A percentile compares a stretch with the other conserved stretches of the same genome.
These are phyloP conservation scores for Sebastes vulpes DNA, from an alignment of 2,797 vertebrate genomes.

Conservation along the genomic window DNA sequence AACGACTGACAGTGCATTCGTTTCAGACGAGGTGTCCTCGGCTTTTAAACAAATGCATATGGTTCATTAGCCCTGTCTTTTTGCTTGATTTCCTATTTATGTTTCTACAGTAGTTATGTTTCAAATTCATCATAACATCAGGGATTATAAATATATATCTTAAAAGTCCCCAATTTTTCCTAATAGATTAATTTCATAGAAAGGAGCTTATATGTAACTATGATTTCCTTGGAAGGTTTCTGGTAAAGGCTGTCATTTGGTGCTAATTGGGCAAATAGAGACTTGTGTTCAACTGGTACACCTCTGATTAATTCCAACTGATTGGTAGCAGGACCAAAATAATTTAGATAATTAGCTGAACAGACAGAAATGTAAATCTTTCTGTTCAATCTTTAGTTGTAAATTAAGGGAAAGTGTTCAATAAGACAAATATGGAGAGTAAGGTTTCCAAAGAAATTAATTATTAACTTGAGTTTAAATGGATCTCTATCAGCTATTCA, in stretches of 20 bases:
- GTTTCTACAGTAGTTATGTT: background rate
- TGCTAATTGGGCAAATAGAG: background rate
- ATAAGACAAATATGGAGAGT: background rate
- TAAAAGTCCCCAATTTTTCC: background rate
- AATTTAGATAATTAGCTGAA: background rate
- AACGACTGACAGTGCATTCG: slow-evolving; percentile 4
- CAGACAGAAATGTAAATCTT: background rate
- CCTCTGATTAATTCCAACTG: background rate
- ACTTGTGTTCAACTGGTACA: background rate
- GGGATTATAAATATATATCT: background rate
- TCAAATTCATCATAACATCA: background rate
- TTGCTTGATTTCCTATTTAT: background rate
- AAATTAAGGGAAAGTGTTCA: background rate
- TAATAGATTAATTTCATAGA: background rate
- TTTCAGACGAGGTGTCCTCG: background rate
- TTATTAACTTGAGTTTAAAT: background rate
- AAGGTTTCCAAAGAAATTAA: background rate
- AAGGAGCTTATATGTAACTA: background rate
- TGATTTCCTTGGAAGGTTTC: background rate
- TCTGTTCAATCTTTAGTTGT: background rate
- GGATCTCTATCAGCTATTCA: background rate
- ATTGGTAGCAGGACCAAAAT: background rate
- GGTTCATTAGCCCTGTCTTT: background rate
- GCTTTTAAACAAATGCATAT: background rate
- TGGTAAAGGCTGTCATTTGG: background rate